Evolutionary conservation across 1,140 invertebrate genomes (phyloP).

Genomic region (Bombyx mandarina): DNA sequence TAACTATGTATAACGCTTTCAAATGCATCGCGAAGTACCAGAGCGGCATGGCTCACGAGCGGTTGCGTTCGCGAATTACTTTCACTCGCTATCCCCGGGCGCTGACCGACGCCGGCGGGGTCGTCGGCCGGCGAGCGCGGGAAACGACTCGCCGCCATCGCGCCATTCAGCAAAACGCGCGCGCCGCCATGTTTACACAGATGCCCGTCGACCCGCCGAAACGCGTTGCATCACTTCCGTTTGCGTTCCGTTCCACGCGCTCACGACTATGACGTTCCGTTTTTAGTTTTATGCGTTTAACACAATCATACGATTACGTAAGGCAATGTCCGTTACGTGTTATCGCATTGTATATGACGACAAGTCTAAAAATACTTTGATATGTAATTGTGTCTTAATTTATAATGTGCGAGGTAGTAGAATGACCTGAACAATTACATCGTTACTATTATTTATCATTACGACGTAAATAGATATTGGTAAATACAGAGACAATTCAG

Average conservation of each 20-base stretch:
- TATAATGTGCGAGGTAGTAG: too few relatives aligned
- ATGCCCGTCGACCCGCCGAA: slow-evolving; percentile 60
- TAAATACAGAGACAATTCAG: too few relatives aligned
- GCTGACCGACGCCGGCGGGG: slow-evolving; percentile 57
- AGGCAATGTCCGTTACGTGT: slow-evolving; percentile 2
- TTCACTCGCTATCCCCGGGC: slow-evolving; percentile 67
- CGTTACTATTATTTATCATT: too few relatives aligned
- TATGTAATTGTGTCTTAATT: too few relatives aligned
- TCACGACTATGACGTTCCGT: slow-evolving; percentile 34
- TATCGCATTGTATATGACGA: background rate
- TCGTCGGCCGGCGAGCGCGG: slow-evolving; percentile 57
- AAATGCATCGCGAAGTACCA: slow-evolving; percentile 31
- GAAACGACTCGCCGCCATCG: slow-evolving; percentile 47
- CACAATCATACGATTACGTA: slow-evolving; percentile 17
- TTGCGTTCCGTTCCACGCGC: slow-evolving; percentile 52
- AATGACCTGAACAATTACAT: too few relatives aligned
- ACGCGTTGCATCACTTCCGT: slow-evolving; percentile 65
- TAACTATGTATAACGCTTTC: too few relatives aligned
- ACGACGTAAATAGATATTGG: too few relatives aligned
- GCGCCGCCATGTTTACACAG: slow-evolving; percentile 60
- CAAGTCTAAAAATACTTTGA: too few relatives aligned
- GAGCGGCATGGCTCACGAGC: slow-evolving; percentile 50
- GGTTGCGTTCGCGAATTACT: slow-evolving; percentile 65
- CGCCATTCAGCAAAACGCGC: slow-evolving; percentile 62
- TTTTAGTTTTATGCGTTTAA: slow-evolving; percentile 26